Conservation (phyloP, 2,888 invertebrate species). For the Macrostomum cliftonense region DNA sequence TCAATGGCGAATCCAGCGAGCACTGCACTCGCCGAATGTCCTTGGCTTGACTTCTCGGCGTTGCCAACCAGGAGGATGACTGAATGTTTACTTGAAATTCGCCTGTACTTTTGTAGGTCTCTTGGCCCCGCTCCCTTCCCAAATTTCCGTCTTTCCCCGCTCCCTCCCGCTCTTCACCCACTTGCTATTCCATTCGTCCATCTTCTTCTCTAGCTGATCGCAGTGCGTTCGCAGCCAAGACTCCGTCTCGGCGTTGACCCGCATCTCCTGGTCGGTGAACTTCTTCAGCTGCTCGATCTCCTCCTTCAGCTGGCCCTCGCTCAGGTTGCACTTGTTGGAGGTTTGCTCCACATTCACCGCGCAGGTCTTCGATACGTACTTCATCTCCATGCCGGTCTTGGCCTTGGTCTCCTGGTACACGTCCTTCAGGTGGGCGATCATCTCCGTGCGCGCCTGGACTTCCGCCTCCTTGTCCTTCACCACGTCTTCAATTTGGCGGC, state of each 20-base stretch:
- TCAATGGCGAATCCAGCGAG: too few relatives aligned
- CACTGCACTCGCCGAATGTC: too few relatives aligned
- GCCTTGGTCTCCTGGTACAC: constrained; percentile 30
- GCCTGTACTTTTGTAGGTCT: too few relatives aligned
- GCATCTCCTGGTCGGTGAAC: constrained; percentile 18
- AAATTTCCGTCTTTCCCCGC: too few relatives aligned
- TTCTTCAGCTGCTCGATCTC: constrained; percentile 22
- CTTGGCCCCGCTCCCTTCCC: too few relatives aligned
- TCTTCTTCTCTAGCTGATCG: constrained; percentile 28
- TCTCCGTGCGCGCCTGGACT: constrained; percentile 30
- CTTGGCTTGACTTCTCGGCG: too few relatives aligned
- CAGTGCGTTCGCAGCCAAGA: constrained; percentile 29
- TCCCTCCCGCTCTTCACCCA: too few relatives aligned
- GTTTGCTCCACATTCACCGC: constrained; percentile 34
- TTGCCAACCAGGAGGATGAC: too few relatives aligned
- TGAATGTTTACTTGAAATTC: too few relatives aligned
- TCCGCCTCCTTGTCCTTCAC: constrained; percentile 31
- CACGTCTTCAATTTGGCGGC: constrained; percentile 26
- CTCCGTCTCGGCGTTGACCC: constrained; percentile 33
- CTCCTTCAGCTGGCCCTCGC: constrained; percentile 25
- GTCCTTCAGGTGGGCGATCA: constrained; percentile 38
- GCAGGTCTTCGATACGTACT: constrained; percentile 35
- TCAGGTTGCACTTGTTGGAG: constrained; percentile 25
- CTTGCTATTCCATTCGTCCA: constrained; percentile 35
- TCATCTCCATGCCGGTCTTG: constrained; percentile 36